Evolutionary conservation across 1,140 invertebrate species (phyloP), one percentile per base, ranked within the genome.

Genomic region (Drosophila sturtevanti): DNA sequence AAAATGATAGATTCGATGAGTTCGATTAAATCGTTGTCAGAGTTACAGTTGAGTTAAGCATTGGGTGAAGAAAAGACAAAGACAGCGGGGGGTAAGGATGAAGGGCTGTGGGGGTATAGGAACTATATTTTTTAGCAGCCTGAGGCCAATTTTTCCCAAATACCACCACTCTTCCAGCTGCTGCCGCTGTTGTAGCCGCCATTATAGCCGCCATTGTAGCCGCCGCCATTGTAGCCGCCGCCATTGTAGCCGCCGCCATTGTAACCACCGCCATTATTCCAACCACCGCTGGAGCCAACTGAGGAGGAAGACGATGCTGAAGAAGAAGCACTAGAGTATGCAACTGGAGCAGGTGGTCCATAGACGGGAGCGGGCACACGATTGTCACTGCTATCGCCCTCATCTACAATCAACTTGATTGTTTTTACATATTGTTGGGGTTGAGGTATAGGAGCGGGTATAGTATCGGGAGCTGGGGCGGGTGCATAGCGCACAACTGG

Each of bases 351-450:
- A 1, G 87, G 87, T n/a, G 82, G 64, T 9, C 89, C 89, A 21
- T 90, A 90, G 0, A 74, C 68, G 6, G 54, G 68, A 10, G 80
- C 77, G 6, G 87, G 87, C 4, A 74, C 73, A 48, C 38, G 71
- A 24, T 27, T 56, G 9, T 35, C 51, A 21, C 61, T 54, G 11
- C 68, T 63, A 21, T 66, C 52, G 21, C 67, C 71, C 63, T 76
- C 89, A 54, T 90, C 89, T 1, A 90, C 89, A 37, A 90, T 89
- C 27, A 90, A 38, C 60, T 85, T 87, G 35, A 90, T 85, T 55
- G 89, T 90, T 72, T 90, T 90, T 44, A 90, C 89, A 31, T 72
- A 61, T 63, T 90, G 81, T 55, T 81, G 72, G 16, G 65, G 31
- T 27, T 73, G 72, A 2, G 76, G 77, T 11, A 74, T 35, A 24